Conservation (phyloP, 35 echinoderm and acorn worm genomes). For the Nesometra sesokonis region DNA sequence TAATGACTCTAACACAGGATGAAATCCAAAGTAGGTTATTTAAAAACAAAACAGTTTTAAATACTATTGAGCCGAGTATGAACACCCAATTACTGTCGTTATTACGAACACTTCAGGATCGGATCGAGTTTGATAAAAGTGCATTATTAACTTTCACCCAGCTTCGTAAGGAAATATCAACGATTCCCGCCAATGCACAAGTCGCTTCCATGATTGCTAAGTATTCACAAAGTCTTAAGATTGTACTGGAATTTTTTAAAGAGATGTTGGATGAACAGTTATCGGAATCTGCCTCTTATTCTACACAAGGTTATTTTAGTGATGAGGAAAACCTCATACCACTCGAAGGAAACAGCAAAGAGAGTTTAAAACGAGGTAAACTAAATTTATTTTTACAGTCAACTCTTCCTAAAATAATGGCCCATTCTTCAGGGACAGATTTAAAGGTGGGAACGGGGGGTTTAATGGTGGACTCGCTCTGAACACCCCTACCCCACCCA, state of each 20-base stretch:
- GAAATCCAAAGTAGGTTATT: constrained; percentile 70
- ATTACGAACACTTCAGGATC: constrained; percentile 57
- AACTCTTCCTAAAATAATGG: too few species aligned
- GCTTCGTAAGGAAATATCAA: constrained; percentile 69
- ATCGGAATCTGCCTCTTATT: background rate
- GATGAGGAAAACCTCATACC: constrained; percentile 3
- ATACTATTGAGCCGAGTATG: constrained; percentile 65
- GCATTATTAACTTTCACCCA: constrained; percentile 82
- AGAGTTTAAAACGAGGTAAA: background rate
- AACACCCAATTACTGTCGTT: constrained; percentile 56
- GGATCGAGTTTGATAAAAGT: constrained; percentile 88
- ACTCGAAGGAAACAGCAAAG: background rate
- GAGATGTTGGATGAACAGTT: constrained; percentile 53
- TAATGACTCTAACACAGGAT: constrained; percentile 65
- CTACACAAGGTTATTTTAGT: background rate
- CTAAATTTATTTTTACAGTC: too few species aligned
- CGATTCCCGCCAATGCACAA: constrained; percentile 62
- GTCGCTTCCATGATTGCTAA: constrained; percentile 80
- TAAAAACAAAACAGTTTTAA: constrained; percentile 91
- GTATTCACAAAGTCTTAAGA: constrained; percentile 64
- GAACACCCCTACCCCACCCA: too few species aligned
- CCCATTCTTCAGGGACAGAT: too few species aligned
- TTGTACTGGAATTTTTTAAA: constrained; percentile 62
- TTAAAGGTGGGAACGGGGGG: too few species aligned
- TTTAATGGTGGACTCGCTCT: too few species aligned